phyloP scores from a whole-genome alignment of 1,140 invertebrate genomes.

The Cataglyphis hispanica region DNA sequence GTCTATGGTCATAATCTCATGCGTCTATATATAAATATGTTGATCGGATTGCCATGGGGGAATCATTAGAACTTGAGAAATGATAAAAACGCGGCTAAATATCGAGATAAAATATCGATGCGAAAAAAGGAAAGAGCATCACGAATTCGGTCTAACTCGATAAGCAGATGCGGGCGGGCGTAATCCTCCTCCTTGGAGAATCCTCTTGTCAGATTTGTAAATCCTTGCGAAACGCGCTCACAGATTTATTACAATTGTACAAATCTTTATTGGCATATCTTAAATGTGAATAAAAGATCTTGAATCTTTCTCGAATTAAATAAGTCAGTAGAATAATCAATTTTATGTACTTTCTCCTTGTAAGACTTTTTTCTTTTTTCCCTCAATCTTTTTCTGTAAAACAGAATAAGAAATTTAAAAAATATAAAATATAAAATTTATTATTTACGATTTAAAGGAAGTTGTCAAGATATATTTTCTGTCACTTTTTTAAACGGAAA shows the following conservation, averaged over 20 bases:
- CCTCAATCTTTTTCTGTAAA: neutral
- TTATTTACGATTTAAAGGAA: neutral
- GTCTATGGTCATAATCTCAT: neutral
- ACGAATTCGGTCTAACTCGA: conserved; percentile 49
- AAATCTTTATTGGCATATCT: conserved; percentile 42
- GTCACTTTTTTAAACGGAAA: neutral
- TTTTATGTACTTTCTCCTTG: neutral
- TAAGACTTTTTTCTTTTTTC: neutral
- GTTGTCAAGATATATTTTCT: neutral
- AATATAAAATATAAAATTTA: too few relatives aligned
- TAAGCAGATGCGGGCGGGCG: conserved; percentile 65
- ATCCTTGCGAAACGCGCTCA: conserved; percentile 34
- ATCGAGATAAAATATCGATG: conserved; percentile 63
- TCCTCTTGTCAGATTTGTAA: conserved; percentile 34
- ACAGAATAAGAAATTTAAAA: neutral
- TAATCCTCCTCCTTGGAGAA: conserved; percentile 54
- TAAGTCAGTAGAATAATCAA: neutral
- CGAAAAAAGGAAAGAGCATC: neutral
- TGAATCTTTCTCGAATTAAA: conserved; percentile 1
- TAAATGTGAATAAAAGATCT: neutral
- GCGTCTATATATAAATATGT: conserved; percentile 6
- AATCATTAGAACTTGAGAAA: conserved; percentile 58
- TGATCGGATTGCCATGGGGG: conserved; percentile 57
- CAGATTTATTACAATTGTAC: conserved; percentile 40
- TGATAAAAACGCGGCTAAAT: conserved; percentile 20